Conservation (phyloP, 2,888 invertebrate species). For the Microplitis manilae region DNA sequence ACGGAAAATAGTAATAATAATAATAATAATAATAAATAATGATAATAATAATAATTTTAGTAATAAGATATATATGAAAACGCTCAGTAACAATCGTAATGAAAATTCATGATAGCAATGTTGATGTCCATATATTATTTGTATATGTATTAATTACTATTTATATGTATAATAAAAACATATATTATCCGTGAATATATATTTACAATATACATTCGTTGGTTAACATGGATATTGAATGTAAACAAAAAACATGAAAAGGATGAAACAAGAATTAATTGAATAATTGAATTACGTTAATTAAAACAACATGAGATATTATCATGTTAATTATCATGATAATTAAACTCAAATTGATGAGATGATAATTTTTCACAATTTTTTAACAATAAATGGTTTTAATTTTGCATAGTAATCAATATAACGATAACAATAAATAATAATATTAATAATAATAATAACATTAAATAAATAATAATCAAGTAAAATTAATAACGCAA, state of each 20-base stretch:
- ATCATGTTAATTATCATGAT: slow-evolving; percentile 20
- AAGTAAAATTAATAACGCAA: neutral
- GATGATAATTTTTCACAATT: slow-evolving; percentile 40
- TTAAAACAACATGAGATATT: neutral
- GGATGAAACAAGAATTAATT: slow-evolving; percentile 17
- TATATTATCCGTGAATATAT: neutral
- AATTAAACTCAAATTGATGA: slow-evolving; percentile 27
- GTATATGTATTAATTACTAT: slow-evolving; percentile 20
- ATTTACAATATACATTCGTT: neutral
- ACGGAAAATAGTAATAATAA: slow-evolving; percentile 1
- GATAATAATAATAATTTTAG: neutral
- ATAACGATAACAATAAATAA: neutral
- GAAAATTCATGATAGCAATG: slow-evolving; percentile 21
- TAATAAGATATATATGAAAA: slow-evolving; percentile 7
- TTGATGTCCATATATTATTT: slow-evolving; percentile 17
- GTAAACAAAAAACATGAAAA: slow-evolving; percentile 8
- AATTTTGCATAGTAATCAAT: slow-evolving; percentile 16
- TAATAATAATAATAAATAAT: slow-evolving; percentile 8
- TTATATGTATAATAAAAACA: neutral
- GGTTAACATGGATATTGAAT: neutral
- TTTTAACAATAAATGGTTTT: slow-evolving; percentile 33
- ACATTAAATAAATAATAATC: slow-evolving; percentile 11
- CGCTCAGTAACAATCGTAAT: slow-evolving; percentile 21
- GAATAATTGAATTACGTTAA: neutral
- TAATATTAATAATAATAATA: neutral